Evolutionary conservation across 2,888 invertebrate genomes (phyloP), one percentile per base, ranked within the genome.

Genomic region (Amitus sp.): DNA sequence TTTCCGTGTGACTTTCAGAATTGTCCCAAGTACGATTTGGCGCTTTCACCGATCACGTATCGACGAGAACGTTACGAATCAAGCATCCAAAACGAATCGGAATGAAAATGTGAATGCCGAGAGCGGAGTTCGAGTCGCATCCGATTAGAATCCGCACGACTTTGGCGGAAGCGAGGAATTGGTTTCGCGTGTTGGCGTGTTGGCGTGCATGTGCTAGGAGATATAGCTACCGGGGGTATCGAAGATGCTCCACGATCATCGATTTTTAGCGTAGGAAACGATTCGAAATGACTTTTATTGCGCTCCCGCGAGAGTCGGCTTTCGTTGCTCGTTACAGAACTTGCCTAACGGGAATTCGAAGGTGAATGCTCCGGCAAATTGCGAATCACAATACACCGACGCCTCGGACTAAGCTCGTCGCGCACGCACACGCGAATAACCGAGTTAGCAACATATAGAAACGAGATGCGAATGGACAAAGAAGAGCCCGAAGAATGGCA

Each of bases 361-460:
- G 80, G 80, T 80, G 80, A 80, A 80, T 78, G 80, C 80, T 78
- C 80, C 75, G 73, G 74, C 72, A 78, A 79, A 80, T 80, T 76
- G 77, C 78, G 76, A 78, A 78, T 79, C 73, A 73, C 74, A 71
- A 78, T 77, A 75, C 70, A 67, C 53, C 52, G 59, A 59, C 63
- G 39, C 45, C 37, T 55, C 68, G n/a, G n/a, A n/a, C n/a, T n/a
- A n/a, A n/a, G n/a, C n/a, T n/a, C n/a, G n/a, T n/a, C n/a, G 66
- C 47, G 62, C 66, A 68, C 68, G 69, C 70, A 69, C 67, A 61
- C 54, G 63, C 60, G 62, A 65, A 66, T 73, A 74, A 73, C 70
- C 73, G 73, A 73, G 69, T 73, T 70, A 72, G 72, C 68, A 70
- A 69, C 68, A n/a, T 72, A 74, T 74, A 72, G 72, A 70, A 65